phyloP scores from a whole-genome alignment of 2,888 invertebrate species.

The Drosophila percnosoma region DNA sequence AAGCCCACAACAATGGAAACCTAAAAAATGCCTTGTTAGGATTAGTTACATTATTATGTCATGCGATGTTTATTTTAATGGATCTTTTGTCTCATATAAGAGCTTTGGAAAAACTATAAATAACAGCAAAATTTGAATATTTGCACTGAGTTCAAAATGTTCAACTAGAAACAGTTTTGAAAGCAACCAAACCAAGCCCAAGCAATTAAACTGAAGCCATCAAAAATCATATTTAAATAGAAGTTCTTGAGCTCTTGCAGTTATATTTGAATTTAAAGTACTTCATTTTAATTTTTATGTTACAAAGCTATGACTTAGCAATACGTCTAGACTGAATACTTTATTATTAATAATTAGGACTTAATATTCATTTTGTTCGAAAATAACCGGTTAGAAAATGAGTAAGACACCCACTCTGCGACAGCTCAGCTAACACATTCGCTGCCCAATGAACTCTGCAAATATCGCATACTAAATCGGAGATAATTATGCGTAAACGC shows the following conservation, averaged over 20 bases:
- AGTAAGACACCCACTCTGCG: background rate
- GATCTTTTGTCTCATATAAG: background rate
- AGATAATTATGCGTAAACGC: slow-evolving; percentile 58
- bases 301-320: background rate
- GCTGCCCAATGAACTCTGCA: slow-evolving; percentile 40
- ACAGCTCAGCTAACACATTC: slow-evolving; percentile 17
- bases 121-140: slow-evolving; percentile 11
- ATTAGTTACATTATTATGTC: slow-evolving; percentile 22
- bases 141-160: background rate
- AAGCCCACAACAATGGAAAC: slow-evolving; percentile 47
- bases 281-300: background rate
- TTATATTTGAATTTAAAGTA: background rate
- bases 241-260: background rate
- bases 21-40: slow-evolving; percentile 12
- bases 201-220: background rate
- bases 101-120: slow-evolving; percentile 11
- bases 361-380: background rate
- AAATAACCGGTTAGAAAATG: background rate
- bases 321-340: background rate
- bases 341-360: background rate
- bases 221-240: background rate
- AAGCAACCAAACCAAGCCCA: background rate
- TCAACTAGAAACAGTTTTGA: background rate
- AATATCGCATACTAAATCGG: slow-evolving; percentile 35
- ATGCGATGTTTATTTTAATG: slow-evolving; percentile 1